Base-by-base conservation (phyloP, 2,888 invertebrate species). In the Chrysodeixis includens region DNA sequence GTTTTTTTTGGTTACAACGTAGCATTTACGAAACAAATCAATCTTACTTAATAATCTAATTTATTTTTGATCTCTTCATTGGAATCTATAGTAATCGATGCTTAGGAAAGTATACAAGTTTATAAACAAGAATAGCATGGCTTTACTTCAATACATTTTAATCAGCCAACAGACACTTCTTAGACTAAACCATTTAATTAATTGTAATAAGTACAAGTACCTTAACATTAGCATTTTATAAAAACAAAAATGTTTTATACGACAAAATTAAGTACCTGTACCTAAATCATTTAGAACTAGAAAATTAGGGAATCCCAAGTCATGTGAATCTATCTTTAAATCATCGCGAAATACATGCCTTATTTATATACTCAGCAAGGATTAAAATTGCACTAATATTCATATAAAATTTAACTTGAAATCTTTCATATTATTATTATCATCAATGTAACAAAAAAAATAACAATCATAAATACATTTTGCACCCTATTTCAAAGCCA, bases 1-100 rank as follows among this genome's bases (percentile, higher is more conserved):
- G 46, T 10, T 49, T 49, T n/a, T 9, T 49, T 40, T 40, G 40
- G 40, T 40, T 40, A 40, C 40, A 40, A 40, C 40, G n/a, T 40
- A n/a, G 40, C 40, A 18, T 49, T 16, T 49, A 8, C 12, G 18
- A 18, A 9, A 20, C 9, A 49, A 18, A 0, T 40, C n/a, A 40
- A 3, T 40, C 6, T n/a, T n/a, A 7, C 4, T 14, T 0, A 12
- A 4, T n/a, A n/a, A n/a, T n/a, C n/a, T n/a, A 32, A 12, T 2
- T 14, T 1, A 35, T 35, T 14, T 35, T 12, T 35, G 12, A 35
- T 26, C 26, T 26, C 6, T 40, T 40, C 14, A 0, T 40, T 40
- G 14, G n/a, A 40, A 4, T n/a, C 6, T n/a, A n/a, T 5, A n/a
- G 3, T 40, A n/a, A 40, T 40, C 6, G 5, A 40, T 40, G n/a